phyloP scores from a whole-genome alignment of 2,888 invertebrate genomes.

The Apamea epomidion region DNA sequence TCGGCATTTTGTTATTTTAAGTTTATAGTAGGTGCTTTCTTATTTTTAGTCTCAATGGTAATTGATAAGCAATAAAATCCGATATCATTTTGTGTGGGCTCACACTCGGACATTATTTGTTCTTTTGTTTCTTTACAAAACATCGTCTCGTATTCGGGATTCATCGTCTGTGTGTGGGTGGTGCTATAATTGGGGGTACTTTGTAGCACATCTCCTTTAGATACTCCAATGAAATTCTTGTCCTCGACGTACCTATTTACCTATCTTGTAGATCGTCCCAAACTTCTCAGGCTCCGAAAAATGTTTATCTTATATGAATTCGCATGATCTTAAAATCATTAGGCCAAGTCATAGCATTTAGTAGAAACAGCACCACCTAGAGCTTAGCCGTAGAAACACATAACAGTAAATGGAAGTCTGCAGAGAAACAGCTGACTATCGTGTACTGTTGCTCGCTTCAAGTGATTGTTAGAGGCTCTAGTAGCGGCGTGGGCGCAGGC shows the following conservation, averaged over 20 bases:
- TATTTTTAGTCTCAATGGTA: background rate
- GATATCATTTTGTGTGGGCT: background rate
- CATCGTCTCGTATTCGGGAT: too few species aligned
- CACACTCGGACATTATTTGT: background rate
- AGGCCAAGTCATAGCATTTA: background rate
- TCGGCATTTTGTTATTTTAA: slow-evolving; percentile 22
- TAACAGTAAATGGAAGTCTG: slow-evolving; percentile 1
- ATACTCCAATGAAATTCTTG: background rate
- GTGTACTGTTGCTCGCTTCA: background rate
- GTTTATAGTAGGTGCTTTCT: background rate
- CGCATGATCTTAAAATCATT: background rate
- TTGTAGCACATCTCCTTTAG: background rate
- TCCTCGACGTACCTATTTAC: background rate
- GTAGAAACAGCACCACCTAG: slow-evolving; percentile 62
- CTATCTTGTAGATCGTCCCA: background rate
- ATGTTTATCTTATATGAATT: background rate
- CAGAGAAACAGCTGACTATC: slow-evolving; percentile 20
- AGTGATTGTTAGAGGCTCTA: slow-evolving; percentile 7
- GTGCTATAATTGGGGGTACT: background rate
- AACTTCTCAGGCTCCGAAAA: background rate
- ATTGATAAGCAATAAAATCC: slow-evolving; percentile 14
- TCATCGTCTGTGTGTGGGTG: background rate
- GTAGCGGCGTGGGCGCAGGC: slow-evolving; percentile 4
- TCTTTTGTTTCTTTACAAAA: background rate
- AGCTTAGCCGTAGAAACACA: slow-evolving; percentile 11